phyloP scores from a whole-genome alignment of 30 jellyfish, hydroid and myxozoan genomes.

The Aurelia aurita region DNA sequence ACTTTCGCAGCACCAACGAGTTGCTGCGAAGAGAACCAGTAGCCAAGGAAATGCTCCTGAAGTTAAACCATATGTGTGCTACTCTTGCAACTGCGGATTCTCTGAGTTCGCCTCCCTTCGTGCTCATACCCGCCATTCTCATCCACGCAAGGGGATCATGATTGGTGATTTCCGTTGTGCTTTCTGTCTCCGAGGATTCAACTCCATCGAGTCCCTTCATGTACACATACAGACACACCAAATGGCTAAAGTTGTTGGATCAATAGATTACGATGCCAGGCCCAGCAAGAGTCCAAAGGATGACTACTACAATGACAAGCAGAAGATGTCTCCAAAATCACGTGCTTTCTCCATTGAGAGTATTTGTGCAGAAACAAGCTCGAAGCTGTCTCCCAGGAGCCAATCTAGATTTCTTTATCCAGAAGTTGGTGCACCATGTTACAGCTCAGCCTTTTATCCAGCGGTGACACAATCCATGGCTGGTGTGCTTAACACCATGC shows the following conservation, averaged over 20 bases:
- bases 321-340: conserved; percentile 58
- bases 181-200: conserved; percentile 64
- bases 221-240: conserved; percentile 51
- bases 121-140: conserved; percentile 99
- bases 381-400: conserved; percentile 3
- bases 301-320: background rate
- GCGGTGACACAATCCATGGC: conserved; percentile 13
- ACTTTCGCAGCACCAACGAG: conserved; percentile 4
- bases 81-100: conserved; percentile 93
- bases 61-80: conserved; percentile 89
- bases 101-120: conserved; percentile 81
- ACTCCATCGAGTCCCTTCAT: conserved; percentile 61
- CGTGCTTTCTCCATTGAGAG: conserved; percentile 79
- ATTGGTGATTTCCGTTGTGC: conserved; percentile 83
- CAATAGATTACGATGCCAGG: background rate
- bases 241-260: background rate
- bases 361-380: conserved; percentile 49
- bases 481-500: conserved; percentile 7
- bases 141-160: conserved; percentile 83
- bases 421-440: conserved; percentile 4
- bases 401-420: background rate
- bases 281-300: background rate
- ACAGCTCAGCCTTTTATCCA: conserved; percentile 11
- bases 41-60: conserved; percentile 25
- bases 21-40: conserved; percentile 28